A percentile compares a stretch with the other conserved stretches of the same genome.
Conservation (phyloP, 2,113 vertebrate genomes). For the Lophotis ruficrista region DNA sequence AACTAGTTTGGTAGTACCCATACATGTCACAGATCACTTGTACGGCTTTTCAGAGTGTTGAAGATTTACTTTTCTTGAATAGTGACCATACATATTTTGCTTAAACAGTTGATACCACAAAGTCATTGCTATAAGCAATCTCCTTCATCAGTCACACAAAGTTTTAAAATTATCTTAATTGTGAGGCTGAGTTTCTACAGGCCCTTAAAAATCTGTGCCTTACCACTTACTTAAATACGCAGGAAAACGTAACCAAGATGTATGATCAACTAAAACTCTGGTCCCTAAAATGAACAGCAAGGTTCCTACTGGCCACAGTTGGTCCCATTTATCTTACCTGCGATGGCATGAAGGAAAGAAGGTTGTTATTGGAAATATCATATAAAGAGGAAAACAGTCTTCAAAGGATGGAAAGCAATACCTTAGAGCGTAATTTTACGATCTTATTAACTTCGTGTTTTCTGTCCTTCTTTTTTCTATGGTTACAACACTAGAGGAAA, state of each 20-base stretch:
- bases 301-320: neutral
- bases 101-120: neutral
- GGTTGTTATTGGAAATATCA: neutral
- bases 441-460: neutral
- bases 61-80: neutral
- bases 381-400: neutral
- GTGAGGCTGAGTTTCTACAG: neutral
- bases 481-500: constrained; percentile 6
- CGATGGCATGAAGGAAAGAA: neutral
- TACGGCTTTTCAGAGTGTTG: neutral
- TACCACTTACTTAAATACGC: neutral
- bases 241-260: neutral
- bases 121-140: neutral
- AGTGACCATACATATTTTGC: accelerated
- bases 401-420: neutral
- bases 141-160: neutral
- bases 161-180: neutral
- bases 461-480: neutral
- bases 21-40: neutral
- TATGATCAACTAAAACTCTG: neutral
- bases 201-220: neutral
- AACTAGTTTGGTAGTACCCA: neutral
- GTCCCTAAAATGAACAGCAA: neutral
- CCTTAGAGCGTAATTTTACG: neutral
- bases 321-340: neutral